Evolutionary conservation across 2,888 invertebrate genomes (phyloP).

Genomic region (Eretmocerus hayati): DNA sequence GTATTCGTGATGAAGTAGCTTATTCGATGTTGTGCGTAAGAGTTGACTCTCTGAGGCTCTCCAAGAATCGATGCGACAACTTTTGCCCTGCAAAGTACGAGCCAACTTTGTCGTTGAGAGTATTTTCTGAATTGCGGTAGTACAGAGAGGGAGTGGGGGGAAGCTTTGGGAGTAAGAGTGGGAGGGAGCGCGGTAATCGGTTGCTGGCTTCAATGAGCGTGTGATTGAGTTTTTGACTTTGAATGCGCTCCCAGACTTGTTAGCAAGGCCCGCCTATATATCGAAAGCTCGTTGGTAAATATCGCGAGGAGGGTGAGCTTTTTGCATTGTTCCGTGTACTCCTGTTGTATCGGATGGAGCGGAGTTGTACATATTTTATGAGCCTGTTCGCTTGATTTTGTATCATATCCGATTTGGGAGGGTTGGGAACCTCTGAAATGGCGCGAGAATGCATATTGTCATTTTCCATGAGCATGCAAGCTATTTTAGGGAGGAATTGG

Average conservation of each 20-base stretch:
- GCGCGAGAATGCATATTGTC: too few species aligned
- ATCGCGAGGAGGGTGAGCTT: not conserved
- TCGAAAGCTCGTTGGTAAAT: constrained; percentile 6
- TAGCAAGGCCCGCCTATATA: not conserved
- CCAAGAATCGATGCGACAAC: constrained; percentile 12
- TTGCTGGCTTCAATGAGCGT: constrained; percentile 19
- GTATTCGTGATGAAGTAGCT: too few species aligned
- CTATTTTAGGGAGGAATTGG: too few species aligned
- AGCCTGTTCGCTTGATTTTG: too few species aligned
- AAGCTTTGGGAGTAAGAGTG: not conserved
- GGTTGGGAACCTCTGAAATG: too few species aligned
- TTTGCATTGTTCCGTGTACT: not conserved
- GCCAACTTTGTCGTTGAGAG: not conserved
- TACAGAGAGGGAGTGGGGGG: not conserved
- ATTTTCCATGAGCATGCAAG: too few species aligned
- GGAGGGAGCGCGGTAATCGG: constrained; percentile 16
- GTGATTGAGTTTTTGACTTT: constrained; percentile 25
- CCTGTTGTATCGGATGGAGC: too few species aligned
- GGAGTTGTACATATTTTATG: too few species aligned
- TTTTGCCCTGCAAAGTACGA: constrained; percentile 1
- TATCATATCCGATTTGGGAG: too few species aligned
- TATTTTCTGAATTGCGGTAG: constrained; percentile 19
- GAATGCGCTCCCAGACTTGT: constrained; percentile 8
- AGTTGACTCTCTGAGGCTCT: too few species aligned
- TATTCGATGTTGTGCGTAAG: too few species aligned